Evolutionary conservation across 2,113 vertebrate species (phyloP), one percentile per base, ranked within the genome.

Genomic region (Podarcis raffonei): DNA sequence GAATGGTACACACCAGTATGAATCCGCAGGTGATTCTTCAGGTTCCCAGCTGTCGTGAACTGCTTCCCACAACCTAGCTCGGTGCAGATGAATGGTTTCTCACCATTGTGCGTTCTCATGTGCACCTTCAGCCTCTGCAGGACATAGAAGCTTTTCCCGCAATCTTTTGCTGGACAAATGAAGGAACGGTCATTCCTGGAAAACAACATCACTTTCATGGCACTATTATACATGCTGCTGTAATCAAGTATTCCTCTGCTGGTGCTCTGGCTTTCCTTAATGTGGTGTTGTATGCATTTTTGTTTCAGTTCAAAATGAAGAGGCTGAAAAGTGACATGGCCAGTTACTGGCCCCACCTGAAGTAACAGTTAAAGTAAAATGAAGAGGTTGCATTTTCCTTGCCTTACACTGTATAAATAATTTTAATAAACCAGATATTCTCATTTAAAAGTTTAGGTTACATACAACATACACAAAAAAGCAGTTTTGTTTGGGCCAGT

Each of bases 91-190:
- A 98, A 99, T 42, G 99, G 99, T 90, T 99, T 99, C 96, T 99
- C 99, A 6, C 99, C 99, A 30, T 98, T 99, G 94, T 99, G 99
- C n/a, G 98, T 99, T 94, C 98, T 98, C 99, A 99, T 99, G 97
- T 99, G 99, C 68, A 99, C 99, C 95, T 99, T 99, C 92, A 99
- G 96, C 93, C 99, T 97, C 97, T 99, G 99, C 25, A 99, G 96
- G 81, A 99, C 99, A 1, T 99, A 99, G 96, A 99, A 99, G 84
- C 99, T 99, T 96, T 99, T 99, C 71, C 99, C 99, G 96, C 99
- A 99, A 87, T 98, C 99, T 95, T 99, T 98, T 18, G 98, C 98
- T 39, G 98, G 97, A 71, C 99, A 99, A 91, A 97, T 97, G 96
- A 99, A 99, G 89, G 98, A 98, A 39, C 99, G 98, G 93, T 99